These are phyloP conservation scores for Neolamprologus kungweensis DNA, from an alignment of 2,113 vertebrate genomes.

Conservation along the genomic window DNA sequence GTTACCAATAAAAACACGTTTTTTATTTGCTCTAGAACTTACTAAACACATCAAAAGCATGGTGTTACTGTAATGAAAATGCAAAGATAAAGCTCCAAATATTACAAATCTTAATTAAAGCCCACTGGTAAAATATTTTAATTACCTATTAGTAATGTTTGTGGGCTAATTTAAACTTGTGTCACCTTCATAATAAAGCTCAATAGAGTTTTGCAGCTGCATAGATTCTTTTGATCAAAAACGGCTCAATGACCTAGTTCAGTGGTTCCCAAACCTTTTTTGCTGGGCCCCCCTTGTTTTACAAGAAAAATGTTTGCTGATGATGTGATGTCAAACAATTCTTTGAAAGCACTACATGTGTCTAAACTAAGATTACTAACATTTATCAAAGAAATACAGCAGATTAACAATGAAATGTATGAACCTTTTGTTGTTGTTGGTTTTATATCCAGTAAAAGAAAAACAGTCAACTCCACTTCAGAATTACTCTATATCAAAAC, in stretches of 20 bases:
- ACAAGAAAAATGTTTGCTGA: too few species aligned
- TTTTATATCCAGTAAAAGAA: not conserved
- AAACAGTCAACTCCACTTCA: not conserved
- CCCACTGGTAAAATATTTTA: not conserved
- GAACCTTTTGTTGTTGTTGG: not conserved
- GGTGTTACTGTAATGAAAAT: not conserved
- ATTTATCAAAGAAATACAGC: not conserved
- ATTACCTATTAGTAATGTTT: not conserved
- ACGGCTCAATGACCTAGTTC: not conserved
- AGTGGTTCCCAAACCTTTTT: too few species aligned
- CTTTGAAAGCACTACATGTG: not conserved
- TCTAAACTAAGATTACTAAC: not conserved
- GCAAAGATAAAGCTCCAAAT: not conserved
- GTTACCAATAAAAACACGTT: not conserved
- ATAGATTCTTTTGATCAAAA: not conserved
- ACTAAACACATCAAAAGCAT: not conserved
- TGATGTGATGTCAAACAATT: not conserved
- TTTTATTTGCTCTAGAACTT: not conserved
- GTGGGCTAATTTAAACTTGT: not conserved
- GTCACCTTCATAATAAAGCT: not conserved
- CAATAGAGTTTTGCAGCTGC: not conserved
- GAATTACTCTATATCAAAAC: not conserved
- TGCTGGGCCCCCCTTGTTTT: too few species aligned
- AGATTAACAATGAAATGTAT: not conserved
- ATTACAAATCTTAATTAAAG: not conserved